These are phyloP conservation scores for Protosalanx chinensis DNA, from an alignment of 2,797 vertebrate species.

Conservation along the genomic window DNA sequence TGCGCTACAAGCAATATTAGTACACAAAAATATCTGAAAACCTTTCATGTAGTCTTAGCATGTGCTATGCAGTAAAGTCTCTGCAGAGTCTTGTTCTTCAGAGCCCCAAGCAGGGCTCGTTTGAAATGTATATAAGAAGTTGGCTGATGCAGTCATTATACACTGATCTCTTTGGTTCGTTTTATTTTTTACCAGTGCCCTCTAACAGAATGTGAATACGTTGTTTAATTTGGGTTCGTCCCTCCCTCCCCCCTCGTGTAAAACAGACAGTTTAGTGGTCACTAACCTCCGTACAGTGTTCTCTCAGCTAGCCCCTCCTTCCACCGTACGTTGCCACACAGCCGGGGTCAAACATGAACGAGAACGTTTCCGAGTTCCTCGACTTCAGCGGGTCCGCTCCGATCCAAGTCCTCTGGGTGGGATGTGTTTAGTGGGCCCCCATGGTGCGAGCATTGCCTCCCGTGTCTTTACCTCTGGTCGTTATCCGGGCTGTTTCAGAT, in stretches of 20 bases:
- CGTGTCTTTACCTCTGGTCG: conserved; percentile 45
- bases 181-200: conserved; percentile 29
- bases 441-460: conserved; percentile 46
- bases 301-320: neutral
- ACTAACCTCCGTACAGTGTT: neutral
- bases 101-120: conserved; percentile 48
- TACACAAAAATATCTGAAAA: conserved; percentile 42
- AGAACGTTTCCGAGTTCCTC: neutral
- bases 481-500: neutral
- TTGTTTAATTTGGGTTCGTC: conserved; percentile 6
- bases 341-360: conserved; percentile 36
- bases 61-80: conserved; percentile 74
- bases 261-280: conserved; percentile 10
- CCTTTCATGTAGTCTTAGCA: conserved; percentile 53
- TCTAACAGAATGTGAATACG: conserved; percentile 40
- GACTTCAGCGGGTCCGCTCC: neutral
- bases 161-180: conserved; percentile 30
- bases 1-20: conserved; percentile 63
- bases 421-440: neutral
- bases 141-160: conserved; percentile 47
- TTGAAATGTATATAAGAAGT: conserved; percentile 22
- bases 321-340: conserved; percentile 18
- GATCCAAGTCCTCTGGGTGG: neutral
- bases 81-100: conserved; percentile 49
- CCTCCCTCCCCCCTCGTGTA: neutral